Conservation (phyloP, 2,888 invertebrate species). For the Oegoconia quadripuncta region DNA sequence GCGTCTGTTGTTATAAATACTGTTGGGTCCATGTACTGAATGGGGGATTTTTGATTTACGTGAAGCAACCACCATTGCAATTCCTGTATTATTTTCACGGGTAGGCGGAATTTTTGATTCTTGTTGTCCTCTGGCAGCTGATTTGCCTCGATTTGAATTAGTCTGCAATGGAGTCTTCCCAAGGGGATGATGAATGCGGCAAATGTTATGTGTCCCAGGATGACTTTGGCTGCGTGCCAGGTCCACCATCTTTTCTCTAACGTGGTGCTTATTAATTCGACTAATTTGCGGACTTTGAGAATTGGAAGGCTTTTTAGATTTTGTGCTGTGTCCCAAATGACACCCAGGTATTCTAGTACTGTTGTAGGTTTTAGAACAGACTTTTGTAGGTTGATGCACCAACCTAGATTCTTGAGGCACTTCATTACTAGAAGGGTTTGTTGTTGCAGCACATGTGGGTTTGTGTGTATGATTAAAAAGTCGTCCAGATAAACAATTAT, state of each 20-base stretch:
- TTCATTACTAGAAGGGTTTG: neutral
- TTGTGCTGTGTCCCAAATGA: slow-evolving; percentile 15
- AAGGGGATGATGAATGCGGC: neutral
- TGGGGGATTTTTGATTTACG: no score
- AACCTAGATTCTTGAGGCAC: slow-evolving; percentile 11
- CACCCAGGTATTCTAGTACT: slow-evolving; percentile 13
- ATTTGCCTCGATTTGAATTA: slow-evolving; percentile 16
- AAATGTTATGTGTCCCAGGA: slow-evolving; percentile 1
- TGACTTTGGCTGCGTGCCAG: slow-evolving; percentile 1
- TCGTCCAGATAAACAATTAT: no score
- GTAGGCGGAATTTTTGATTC: no score
- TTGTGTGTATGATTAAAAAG: slow-evolving; percentile 15
- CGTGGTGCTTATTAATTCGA: no score
- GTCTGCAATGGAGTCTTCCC: slow-evolving; percentile 15
- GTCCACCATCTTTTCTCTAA: no score
- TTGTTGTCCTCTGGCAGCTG: no score
- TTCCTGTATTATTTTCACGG: no score
- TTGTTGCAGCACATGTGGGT: neutral
- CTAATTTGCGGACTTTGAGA: slow-evolving; percentile 1
- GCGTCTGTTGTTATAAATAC: no score
- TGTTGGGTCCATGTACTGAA: no score
- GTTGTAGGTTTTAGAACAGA: slow-evolving; percentile 1
- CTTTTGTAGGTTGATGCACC: slow-evolving; percentile 14
- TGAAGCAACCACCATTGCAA: no score
- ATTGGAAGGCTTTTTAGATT: slow-evolving; percentile 6